Base-by-base conservation (phyloP, 2,113 vertebrate genomes). In the Terrapene triunguis region DNA sequence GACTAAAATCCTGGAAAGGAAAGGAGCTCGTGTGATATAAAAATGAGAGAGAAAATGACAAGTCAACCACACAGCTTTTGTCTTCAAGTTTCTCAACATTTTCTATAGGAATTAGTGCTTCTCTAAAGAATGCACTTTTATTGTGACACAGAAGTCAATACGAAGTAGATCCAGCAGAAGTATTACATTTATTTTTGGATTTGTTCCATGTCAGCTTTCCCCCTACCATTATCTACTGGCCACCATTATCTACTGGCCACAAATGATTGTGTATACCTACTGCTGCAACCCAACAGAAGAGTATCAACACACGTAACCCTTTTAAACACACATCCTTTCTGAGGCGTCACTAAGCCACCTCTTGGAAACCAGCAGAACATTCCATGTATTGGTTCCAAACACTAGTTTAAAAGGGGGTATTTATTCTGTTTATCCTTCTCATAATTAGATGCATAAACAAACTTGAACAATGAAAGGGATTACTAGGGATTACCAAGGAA, bases 351-450 rank as follows among this genome's bases (percentile, higher is more conserved):
- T 65, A 32, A 96, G 74, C 62, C 53, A 47, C 81, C 65, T 92
- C 65, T 10, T 87, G 29, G 89, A 81, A 59, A 83, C 32, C 22
- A 35, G 54, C 44, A 87, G 27, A 53, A 42, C 42, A 53, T 19
- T 74, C 44, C 80, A 55, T 4, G 92, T 59, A 72, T 1, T 80
- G 12, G 27, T 48, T 87, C 87, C 93, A 94, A 94, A 89, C 32
- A 86, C 4, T 62, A 25, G 79, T 42, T 5, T 87, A 79, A 96
- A 96, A 94, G 84, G 85, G 11, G 3, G 87, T 7, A 84, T 92
- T 88, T 54, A 82, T 54, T 69, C 54, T 82, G 8, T 84, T 97
- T 89, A 93, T 87, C 24, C 13, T 87, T 95, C 21, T 47, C 44
- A 79, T 42, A 27, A 85, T 44, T 42, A 42, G 25, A 38, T 9